Percentiles rank a stretch among this genome's conserved stretches.
phyloP scores from a whole-genome alignment of 2,113 vertebrate genomes.

The Stercorarius parasiticus region DNA sequence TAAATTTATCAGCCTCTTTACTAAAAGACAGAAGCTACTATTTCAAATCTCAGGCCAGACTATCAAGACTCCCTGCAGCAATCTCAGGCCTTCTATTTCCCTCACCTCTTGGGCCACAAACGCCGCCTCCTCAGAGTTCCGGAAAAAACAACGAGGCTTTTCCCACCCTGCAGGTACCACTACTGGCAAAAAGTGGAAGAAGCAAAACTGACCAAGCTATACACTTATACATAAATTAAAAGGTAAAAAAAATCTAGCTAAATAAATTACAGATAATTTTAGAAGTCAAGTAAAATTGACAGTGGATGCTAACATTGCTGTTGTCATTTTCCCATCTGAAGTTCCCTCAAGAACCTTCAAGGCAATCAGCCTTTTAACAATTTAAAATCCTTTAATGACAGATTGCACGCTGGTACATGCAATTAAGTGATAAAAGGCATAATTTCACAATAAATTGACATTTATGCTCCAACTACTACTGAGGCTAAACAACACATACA shows the following conservation, averaged over 20 bases:
- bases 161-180: not conserved
- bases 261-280: not conserved
- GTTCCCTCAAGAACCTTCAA: not conserved
- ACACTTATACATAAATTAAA: not conserved
- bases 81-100: not conserved
- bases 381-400: not conserved
- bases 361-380: not conserved
- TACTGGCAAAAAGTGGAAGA: not conserved
- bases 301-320: not conserved
- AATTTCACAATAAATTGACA: not conserved
- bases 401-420: not conserved
- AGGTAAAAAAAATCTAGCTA: not conserved
- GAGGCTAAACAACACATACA: not conserved
- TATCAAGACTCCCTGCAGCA: not conserved
- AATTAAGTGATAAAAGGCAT: not conserved
- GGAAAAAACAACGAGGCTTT: not conserved
- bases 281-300: not conserved
- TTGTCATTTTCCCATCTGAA: not conserved
- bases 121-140: not conserved
- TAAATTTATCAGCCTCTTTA: not conserved
- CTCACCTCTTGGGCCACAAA: not conserved
- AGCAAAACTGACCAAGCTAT: not conserved
- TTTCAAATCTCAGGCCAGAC: not conserved
- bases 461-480: not conserved
- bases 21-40: not conserved